Base-by-base conservation (phyloP, 92 coral and sea anemone species). In the Phymanthus crucifer region DNA sequence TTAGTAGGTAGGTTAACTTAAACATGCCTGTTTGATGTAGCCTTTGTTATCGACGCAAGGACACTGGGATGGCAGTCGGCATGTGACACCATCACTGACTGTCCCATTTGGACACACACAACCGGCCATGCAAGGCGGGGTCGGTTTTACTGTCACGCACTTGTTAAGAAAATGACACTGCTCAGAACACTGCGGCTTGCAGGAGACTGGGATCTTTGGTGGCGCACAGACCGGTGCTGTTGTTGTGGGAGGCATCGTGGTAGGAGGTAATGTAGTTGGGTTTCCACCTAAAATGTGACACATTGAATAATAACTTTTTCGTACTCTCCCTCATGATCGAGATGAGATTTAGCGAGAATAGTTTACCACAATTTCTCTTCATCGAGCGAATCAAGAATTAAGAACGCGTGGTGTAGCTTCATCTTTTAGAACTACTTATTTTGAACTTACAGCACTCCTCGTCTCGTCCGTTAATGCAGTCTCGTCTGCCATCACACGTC, bases 41-140 rank as follows among this genome's bases (percentile, higher is more conserved):
- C 90, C 90, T 36, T 71, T 43, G 29, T 61, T 31, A 36, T 87
- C 90, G 32, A 77, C 56, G 72, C 90, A 87, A 69, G 71, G 84
- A 72, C 90, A 87, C 31, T 80, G 38, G 36, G 90, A 77, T 9
- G 87, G 90, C 48, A 57, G 46, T 8, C 83, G 70, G 21, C 90
- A 87, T 32, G 90, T 82, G 1, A 61, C 83, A n/a, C 90, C 87
- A 24, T 87, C 90, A 27, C 83, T 70, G 0, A 87, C 84, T 61
- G 90, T 87, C 35, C 90, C 90, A 11, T 74, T 79, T 0, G 87
- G 90, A 77, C 90, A 87, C 50, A 27, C 85, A 40, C 90, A 87
- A 1, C 90, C 90, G 6, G 83, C 75, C 10, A 32, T 66, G 40
- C 90, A 87, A 32, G 47, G 54, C 21, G 78, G 79, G 17, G 83